Base-by-base conservation (phyloP, 1,140 invertebrate species). In the Aphis craccivora region DNA sequence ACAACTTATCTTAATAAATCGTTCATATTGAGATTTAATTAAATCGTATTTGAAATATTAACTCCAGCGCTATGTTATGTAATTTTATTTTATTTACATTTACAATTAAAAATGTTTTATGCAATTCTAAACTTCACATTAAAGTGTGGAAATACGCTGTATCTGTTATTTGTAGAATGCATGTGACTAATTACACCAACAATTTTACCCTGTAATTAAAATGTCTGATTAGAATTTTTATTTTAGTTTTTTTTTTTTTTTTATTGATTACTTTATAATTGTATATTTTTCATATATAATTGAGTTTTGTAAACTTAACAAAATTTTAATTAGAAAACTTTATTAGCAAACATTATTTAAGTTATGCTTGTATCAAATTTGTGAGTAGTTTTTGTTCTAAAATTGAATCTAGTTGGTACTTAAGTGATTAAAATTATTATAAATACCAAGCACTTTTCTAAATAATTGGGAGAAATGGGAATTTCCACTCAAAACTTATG, bases 271-370 rank as follows among this genome's bases (percentile, higher is more conserved):
- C 30, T 67, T n/a, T 76, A 76, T 35, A 76, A 35, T 76, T 76
- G 14, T 76, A 76, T n/a, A 76, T n/a, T n/a, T 67, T 67, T 76
- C n/a, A 67, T n/a, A n/a, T 67, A 67, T n/a, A n/a, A 67, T 67
- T 67, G n/a, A n/a, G n/a, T 76, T n/a, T 76, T 76, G n/a, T 76
- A 76, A n/a, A 18, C 60, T 76, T n/a, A 76, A 76, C 11, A 18
- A 76, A 35, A 76, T 18, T 76, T n/a, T 76, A 35, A 76, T 76
- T 18, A 76, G 30, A 76, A 76, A 35, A 76, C 30, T 76, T 76
- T 76, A 76, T 76, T 14, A n/a, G 4, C 60, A 76, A 76, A 76
- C 30, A 76, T 76, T 76, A n/a, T 76, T 76, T 0, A 76, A 76
- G 30, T 76, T 76, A 76, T n/a, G 11, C 14, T 76, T 76, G 20